Percentiles rank a stretch among this genome's conserved stretches.
These are phyloP conservation scores for Ochotona princeps DNA, from an alignment of 2,113 vertebrate species.

Conservation along the genomic window DNA sequence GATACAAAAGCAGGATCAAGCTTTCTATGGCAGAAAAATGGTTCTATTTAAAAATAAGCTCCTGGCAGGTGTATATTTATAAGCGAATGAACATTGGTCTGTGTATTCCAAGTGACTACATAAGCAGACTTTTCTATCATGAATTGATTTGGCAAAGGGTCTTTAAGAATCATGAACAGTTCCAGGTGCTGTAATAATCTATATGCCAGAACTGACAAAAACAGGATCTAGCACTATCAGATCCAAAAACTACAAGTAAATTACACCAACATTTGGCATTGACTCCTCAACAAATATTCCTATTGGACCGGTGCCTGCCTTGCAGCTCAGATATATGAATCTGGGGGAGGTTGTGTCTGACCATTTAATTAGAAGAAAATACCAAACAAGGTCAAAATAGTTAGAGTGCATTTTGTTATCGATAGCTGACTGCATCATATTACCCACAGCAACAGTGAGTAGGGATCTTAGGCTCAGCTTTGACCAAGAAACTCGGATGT, in stretches of 20 bases:
- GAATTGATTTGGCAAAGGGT: neutral
- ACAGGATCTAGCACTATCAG: neutral
- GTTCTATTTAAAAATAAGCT: neutral
- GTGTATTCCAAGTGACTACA: neutral
- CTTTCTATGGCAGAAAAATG: neutral
- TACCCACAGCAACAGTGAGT: neutral
- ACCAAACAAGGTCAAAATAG: neutral
- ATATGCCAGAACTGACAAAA: neutral
- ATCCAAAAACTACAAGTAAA: neutral
- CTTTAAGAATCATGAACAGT: neutral
- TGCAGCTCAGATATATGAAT: neutral
- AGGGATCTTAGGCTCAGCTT: neutral
- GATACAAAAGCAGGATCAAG: neutral
- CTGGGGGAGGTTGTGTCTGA: neutral
- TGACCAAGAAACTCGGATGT: neutral
- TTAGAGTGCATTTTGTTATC: neutral
- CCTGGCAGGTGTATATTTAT: neutral
- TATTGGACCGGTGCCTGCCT: neutral
- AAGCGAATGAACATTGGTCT: neutral
- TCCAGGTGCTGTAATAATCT: neutral
- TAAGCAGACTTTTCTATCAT: neutral
- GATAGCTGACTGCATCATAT: neutral
- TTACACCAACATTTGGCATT: neutral
- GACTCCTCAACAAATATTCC: neutral
- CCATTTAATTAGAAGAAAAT: neutral